These are phyloP conservation scores for Polymixis lichenea DNA, from an alignment of 2,888 invertebrate species.

Conservation along the genomic window DNA sequence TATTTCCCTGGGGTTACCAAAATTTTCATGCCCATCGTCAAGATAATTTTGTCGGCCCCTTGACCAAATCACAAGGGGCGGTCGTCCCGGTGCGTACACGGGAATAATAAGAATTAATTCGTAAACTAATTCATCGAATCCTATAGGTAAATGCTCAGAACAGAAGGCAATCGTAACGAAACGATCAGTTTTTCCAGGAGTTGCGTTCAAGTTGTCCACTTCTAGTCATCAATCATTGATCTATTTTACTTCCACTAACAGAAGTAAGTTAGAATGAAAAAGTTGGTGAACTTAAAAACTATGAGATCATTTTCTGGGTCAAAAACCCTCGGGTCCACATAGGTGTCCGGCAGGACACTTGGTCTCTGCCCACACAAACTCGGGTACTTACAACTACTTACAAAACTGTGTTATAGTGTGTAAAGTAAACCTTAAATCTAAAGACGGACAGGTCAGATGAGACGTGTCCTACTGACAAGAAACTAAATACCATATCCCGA, in stretches of 20 bases:
- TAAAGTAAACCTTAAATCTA: neutral
- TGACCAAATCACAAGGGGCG: no score
- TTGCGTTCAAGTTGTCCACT: neutral
- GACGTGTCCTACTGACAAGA: neutral
- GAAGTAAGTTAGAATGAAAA: neutral
- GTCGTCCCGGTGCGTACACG: neutral
- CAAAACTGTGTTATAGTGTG: neutral
- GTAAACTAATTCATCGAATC: neutral
- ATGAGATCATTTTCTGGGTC: conserved; percentile 45
- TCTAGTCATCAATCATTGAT: neutral
- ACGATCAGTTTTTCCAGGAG: neutral
- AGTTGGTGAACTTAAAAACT: conserved; percentile 42
- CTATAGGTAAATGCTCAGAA: neutral
- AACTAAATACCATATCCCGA: no score
- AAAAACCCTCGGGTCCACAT: conserved; percentile 2
- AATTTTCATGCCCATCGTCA: neutral
- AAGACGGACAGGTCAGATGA: neutral
- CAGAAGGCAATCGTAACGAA: no score
- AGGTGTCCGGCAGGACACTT: neutral
- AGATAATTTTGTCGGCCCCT: neutral
- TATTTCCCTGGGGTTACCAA: no score
- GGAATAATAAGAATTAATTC: neutral
- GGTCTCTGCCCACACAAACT: neutral
- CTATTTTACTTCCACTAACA: neutral
- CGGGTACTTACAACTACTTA: neutral